A percentile compares a stretch with the other conserved stretches of the same genome.
These are phyloP conservation scores for Drosophila mimica DNA, from an alignment of 2,888 invertebrate species.

Conservation along the genomic window DNA sequence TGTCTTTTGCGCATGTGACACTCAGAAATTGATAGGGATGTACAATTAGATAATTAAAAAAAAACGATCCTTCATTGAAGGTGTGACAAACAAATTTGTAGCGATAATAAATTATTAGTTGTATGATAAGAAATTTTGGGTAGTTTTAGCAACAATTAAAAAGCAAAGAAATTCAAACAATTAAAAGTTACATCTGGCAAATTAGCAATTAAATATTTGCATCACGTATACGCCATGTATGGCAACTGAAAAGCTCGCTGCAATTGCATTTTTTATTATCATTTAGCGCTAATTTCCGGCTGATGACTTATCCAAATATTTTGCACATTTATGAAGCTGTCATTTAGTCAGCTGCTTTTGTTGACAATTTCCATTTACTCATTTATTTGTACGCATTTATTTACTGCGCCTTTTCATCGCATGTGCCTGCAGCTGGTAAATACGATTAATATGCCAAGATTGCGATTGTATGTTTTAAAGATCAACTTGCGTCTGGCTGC, in stretches of 20 bases:
- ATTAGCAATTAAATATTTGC: constrained; percentile 14
- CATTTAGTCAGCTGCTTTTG: constrained; percentile 35
- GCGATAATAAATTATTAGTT: background rate
- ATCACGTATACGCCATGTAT: constrained; percentile 56
- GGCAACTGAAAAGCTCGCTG: constrained; percentile 1
- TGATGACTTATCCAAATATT: constrained; percentile 45
- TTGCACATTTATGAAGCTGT: constrained; percentile 33
- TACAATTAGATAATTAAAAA: constrained; percentile 17
- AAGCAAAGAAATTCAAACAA: background rate
- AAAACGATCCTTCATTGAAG: constrained; percentile 6
- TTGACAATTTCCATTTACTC: constrained; percentile 22
- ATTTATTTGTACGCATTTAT: constrained; percentile 26
- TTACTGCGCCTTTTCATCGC: constrained; percentile 30
- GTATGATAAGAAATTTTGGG: background rate
- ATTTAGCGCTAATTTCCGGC: constrained; percentile 44
- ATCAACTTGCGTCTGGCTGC: constrained; percentile 25
- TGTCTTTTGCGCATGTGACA: constrained; percentile 59
- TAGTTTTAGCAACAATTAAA: background rate
- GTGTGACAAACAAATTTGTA: background rate
- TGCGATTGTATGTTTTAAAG: constrained; percentile 24
- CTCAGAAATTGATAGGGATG: constrained; percentile 21
- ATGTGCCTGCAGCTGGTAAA: constrained; percentile 32
- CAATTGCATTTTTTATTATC: constrained; percentile 61
- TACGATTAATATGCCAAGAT: constrained; percentile 23
- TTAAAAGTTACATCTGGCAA: background rate